phyloP scores from a whole-genome alignment of 2,113 vertebrate species.

The Romanogobio albipinnatus region DNA sequence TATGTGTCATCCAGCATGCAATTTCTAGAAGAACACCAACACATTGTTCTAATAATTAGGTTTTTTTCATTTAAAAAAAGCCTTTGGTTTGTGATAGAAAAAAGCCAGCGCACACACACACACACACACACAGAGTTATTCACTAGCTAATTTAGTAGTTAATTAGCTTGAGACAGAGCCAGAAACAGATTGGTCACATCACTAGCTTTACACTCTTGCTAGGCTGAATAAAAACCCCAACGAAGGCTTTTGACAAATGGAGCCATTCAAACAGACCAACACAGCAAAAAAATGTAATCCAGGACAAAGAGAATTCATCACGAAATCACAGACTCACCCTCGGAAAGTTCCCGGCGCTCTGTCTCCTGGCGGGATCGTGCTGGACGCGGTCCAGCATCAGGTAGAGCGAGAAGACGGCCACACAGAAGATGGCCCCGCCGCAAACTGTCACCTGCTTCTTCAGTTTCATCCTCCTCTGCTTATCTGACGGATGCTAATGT shows the following conservation, averaged over 20 bases:
- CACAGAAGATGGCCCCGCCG: slow-evolving; percentile 96
- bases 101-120: background rate
- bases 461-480: slow-evolving; percentile 85
- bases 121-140: background rate
- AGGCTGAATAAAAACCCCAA: background rate
- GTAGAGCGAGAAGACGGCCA: slow-evolving; percentile 98
- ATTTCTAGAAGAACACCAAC: slow-evolving; percentile 12
- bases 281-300: slow-evolving; percentile 22
- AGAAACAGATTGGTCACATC: background rate
- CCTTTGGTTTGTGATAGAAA: slow-evolving; percentile 1
- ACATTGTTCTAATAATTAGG: slow-evolving; percentile 16
- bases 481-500: slow-evolving; percentile 21
- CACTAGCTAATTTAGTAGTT: slow-evolving; percentile 26
- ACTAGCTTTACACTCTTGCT: background rate
- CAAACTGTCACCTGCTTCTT: slow-evolving; percentile 98
- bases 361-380: slow-evolving; percentile 88
- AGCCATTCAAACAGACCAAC: slow-evolving; percentile 19
- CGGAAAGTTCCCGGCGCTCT: slow-evolving; percentile 92
- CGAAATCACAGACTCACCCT: slow-evolving; percentile 76
- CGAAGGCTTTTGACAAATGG: slow-evolving; percentile 37
- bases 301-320: background rate
- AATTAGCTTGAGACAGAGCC: slow-evolving; percentile 7
- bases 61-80: background rate
- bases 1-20: background rate
- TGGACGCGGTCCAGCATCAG: slow-evolving; percentile 98